phyloP scores from a whole-genome alignment of 2,797 vertebrate species.

The Phoeniculus purpureus region DNA sequence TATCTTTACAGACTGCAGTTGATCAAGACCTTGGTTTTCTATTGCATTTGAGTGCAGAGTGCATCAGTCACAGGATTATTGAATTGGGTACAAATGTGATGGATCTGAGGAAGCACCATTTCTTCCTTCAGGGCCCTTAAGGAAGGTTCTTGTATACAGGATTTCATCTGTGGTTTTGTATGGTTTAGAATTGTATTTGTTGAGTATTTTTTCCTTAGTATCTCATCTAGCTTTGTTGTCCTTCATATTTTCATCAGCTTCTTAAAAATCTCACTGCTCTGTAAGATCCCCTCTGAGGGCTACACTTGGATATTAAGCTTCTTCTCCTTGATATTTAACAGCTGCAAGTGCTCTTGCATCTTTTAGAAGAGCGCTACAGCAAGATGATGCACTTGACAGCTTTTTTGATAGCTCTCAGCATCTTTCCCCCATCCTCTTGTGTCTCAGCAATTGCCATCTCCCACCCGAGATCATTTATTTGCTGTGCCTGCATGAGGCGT shows the following conservation, averaged over 20 bases:
- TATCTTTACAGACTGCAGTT: neutral
- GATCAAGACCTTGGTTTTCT: neutral
- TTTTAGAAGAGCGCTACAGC: constrained; percentile 4
- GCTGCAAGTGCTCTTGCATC: constrained; percentile 40
- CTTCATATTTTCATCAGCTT: neutral
- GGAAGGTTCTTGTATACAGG: neutral
- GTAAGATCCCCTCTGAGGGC: neutral
- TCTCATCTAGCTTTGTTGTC: neutral
- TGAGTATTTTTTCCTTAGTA: neutral
- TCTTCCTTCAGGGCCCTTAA: neutral
- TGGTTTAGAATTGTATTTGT: neutral
- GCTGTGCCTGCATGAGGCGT: neutral
- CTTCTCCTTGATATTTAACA: neutral
- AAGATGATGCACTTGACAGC: constrained; percentile 20
- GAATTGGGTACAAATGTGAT: neutral
- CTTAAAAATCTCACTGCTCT: neutral
- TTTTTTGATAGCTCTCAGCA: constrained; percentile 15
- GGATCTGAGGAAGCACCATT: rapidly evolving
- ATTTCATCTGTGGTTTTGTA: neutral
- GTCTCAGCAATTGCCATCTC: constrained; percentile 34
- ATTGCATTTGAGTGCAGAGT: neutral
- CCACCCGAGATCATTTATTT: constrained; percentile 2
- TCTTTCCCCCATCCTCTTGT: neutral
- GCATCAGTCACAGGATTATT: neutral
- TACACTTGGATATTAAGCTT: constrained; percentile 17